Evolutionary conservation across 2,797 vertebrate genomes (phyloP).

Genomic region (Sebastolobus altivelis): DNA sequence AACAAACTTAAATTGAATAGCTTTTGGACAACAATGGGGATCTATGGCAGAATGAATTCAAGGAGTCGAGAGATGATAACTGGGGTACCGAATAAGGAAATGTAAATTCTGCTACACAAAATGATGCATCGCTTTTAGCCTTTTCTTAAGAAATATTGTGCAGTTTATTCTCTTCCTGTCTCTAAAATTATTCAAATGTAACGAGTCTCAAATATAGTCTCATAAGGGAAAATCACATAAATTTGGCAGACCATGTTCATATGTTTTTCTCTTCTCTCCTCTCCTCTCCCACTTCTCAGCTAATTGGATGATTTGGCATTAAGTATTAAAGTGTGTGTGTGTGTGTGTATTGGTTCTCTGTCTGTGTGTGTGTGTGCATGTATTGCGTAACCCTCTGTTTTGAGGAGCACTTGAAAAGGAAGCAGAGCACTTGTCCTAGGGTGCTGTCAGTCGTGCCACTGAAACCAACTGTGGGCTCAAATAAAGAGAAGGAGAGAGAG

Average conservation of each 20-base stretch:
- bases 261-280: slow-evolving; percentile 18
- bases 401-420: slow-evolving; percentile 56
- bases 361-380: slow-evolving; percentile 13
- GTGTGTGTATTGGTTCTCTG: neutral
- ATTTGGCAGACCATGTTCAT: neutral
- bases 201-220: slow-evolving; percentile 1
- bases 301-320: slow-evolving; percentile 60
- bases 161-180: neutral
- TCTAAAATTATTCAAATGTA: neutral
- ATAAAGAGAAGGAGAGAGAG: slow-evolving; percentile 26
- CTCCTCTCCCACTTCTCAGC: slow-evolving; percentile 28
- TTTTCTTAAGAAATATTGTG: neutral
- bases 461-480: slow-evolving; percentile 59
- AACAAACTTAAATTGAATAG: neutral
- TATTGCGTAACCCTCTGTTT: slow-evolving; percentile 55
- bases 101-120: neutral
- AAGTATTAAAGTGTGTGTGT: slow-evolving; percentile 42
- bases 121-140: neutral
- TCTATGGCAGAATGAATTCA: neutral
- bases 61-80: neutral
- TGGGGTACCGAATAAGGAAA: neutral
- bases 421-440: slow-evolving; percentile 57
- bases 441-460: slow-evolving; percentile 55
- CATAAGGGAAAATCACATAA: neutral
- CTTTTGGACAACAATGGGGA: neutral